These are phyloP conservation scores for Piezodorus guildinii DNA, from an alignment of 1,140 invertebrate species.

Conservation along the genomic window DNA sequence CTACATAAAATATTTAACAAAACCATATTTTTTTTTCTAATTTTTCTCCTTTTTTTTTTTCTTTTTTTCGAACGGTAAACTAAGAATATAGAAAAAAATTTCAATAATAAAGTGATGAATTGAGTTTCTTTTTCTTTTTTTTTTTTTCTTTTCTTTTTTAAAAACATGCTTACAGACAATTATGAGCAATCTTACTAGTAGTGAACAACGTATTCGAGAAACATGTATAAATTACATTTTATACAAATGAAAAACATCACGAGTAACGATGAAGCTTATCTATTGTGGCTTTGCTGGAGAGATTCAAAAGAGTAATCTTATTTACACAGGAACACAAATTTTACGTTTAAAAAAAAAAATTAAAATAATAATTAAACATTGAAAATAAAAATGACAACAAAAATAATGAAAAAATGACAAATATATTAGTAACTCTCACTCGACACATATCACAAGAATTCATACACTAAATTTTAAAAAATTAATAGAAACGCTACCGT, in stretches of 20 bases:
- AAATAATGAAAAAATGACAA: neutral
- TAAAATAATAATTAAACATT: too few species aligned
- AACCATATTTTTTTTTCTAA: too few species aligned
- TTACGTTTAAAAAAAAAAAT: too few species aligned
- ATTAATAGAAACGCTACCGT: too few species aligned
- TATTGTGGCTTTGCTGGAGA: constrained; percentile 13
- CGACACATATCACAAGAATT: constrained; percentile 5
- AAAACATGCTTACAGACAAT: constrained; percentile 6
- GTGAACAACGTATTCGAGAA: constrained; percentile 13
- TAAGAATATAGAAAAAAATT: too few species aligned
- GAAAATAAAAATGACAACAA: neutral
- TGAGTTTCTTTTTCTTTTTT: too few species aligned
- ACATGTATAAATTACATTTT: constrained; percentile 18
- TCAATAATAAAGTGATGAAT: too few species aligned
- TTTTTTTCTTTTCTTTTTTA: too few species aligned
- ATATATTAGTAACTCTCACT: constrained; percentile 7
- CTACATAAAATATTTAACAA: constrained; percentile 6
- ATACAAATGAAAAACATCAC: constrained; percentile 20
- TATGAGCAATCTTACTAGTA: constrained; percentile 18
- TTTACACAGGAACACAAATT: too few species aligned
- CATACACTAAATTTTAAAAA: neutral
- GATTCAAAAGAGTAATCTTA: neutral
- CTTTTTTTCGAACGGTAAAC: too few species aligned
- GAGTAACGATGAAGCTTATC: constrained; percentile 2
- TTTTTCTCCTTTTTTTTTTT: too few species aligned